Evolutionary conservation across 2,113 vertebrate genomes (phyloP).

Genomic region (Macrotis lagotis): DNA sequence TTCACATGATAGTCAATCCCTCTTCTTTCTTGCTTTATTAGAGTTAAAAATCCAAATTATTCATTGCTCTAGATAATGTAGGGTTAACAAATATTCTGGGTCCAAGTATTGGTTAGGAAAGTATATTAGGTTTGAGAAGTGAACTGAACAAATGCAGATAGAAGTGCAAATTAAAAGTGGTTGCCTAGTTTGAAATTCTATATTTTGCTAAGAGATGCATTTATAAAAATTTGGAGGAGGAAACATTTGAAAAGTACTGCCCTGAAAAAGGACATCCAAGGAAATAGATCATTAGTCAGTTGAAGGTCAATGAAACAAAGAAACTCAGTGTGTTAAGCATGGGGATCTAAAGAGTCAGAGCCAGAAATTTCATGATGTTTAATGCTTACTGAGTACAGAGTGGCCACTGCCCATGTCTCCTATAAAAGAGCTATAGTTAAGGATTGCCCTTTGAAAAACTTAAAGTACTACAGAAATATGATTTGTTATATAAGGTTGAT

Average conservation of each 20-base stretch:
- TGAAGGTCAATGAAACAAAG: not conserved
- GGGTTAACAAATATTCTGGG: not conserved
- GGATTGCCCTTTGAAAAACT: not conserved
- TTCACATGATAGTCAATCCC: not conserved
- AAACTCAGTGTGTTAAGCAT: not conserved
- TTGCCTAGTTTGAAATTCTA: not conserved
- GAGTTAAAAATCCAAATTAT: too few species aligned
- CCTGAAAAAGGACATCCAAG: not conserved
- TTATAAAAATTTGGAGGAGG: not conserved
- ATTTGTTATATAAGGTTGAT: not conserved
- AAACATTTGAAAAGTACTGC: not conserved
- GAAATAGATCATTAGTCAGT: not conserved
- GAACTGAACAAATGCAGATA: not conserved
- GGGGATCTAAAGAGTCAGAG: not conserved
- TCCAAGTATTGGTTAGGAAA: not conserved
- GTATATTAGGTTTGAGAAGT: not conserved
- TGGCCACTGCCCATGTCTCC: not conserved
- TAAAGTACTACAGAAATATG: not conserved
- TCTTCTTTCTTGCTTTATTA: not conserved
- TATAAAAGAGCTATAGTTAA: not conserved
- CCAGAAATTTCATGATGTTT: not conserved
- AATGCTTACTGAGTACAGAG: not conserved
- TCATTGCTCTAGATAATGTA: not conserved
- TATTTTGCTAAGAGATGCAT: not conserved
- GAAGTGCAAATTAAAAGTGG: not conserved